These are phyloP conservation scores for Neoascia interrupta DNA, from an alignment of 2,888 invertebrate species.

Conservation along the genomic window DNA sequence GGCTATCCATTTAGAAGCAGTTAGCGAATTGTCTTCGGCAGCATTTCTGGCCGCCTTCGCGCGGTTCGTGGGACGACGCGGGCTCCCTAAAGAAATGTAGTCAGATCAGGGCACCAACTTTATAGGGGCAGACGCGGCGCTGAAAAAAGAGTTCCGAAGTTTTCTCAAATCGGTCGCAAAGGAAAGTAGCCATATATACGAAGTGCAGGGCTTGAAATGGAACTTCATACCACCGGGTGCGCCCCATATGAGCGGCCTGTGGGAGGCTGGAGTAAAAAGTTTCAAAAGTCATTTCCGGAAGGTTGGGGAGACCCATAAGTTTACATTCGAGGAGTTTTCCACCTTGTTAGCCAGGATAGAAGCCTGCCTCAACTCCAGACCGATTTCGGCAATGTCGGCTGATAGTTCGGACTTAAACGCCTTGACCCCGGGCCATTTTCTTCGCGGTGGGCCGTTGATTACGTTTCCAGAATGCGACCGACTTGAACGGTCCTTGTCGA, in stretches of 20 bases:
- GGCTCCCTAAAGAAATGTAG: conserved; percentile 38
- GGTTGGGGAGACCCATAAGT: conserved; percentile 3
- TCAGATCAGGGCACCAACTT: conserved; percentile 51
- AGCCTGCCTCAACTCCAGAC: conserved; percentile 24
- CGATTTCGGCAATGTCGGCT: conserved; percentile 14
- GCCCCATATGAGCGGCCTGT: no score
- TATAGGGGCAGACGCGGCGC: no score
- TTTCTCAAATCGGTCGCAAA: no score
- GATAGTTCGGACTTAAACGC: not conserved
- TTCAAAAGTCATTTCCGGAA: conserved; percentile 27
- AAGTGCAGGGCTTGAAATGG: no score
- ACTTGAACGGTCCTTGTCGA: not conserved
- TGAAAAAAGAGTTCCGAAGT: no score
- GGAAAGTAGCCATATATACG: no score
- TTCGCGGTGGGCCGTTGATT: conserved; percentile 3
- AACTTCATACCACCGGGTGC: no score
- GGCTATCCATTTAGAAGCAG: conserved; percentile 53
- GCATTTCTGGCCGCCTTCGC: conserved; percentile 62
- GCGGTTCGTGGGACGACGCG: no score
- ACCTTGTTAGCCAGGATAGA: conserved; percentile 24
- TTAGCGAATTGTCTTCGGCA: conserved; percentile 32
- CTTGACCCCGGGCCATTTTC: conserved; percentile 18
- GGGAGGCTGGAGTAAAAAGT: conserved; percentile 1
- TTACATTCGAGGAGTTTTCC: conserved; percentile 33
- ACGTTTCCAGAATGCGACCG: conserved; percentile 1